phyloP scores from a whole-genome alignment of 37 sponge, comb jelly and placozoan genomes.

The Cliona cf. orientalis region DNA sequence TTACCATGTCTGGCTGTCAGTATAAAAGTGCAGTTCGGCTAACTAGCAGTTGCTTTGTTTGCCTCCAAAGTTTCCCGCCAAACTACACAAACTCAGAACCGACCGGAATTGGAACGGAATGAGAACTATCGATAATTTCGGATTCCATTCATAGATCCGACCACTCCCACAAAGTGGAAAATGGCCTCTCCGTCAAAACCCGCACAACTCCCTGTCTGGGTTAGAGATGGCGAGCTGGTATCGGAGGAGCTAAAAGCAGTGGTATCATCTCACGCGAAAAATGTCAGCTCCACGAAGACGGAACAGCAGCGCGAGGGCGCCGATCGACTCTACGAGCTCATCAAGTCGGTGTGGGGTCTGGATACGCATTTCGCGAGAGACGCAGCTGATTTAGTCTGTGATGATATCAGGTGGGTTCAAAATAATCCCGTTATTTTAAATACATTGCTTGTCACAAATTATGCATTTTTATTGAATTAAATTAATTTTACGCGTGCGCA shows the following conservation, averaged over 20 bases:
- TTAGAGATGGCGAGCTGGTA: slow-evolving; percentile 12
- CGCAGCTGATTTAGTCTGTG: slow-evolving; percentile 58
- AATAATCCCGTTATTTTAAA: neutral
- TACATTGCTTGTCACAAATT: neutral
- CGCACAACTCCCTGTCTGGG: slow-evolving; percentile 28
- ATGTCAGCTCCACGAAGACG: neutral
- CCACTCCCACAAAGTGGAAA: neutral
- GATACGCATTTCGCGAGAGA: slow-evolving; percentile 47
- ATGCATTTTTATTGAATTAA: too few species aligned
- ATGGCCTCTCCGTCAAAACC: too few species aligned
- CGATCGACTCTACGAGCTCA: slow-evolving; percentile 5
- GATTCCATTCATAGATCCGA: too few species aligned
- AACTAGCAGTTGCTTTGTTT: too few species aligned
- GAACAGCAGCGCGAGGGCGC: slow-evolving; percentile 22
- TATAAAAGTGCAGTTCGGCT: too few species aligned
- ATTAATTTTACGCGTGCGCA: too few species aligned
- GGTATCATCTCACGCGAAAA: neutral
- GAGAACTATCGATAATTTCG: too few species aligned
- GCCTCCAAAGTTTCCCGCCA: too few species aligned
- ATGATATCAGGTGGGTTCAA: slow-evolving; percentile 12
- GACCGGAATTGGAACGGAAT: too few species aligned
- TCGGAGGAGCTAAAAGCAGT: neutral
- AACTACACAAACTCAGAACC: too few species aligned
- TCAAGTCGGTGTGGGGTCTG: slow-evolving; percentile 41
- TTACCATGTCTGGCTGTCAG: too few species aligned